Evolutionary conservation across 2,113 vertebrate species (phyloP).

Genomic region (Eidolon helvum): DNA sequence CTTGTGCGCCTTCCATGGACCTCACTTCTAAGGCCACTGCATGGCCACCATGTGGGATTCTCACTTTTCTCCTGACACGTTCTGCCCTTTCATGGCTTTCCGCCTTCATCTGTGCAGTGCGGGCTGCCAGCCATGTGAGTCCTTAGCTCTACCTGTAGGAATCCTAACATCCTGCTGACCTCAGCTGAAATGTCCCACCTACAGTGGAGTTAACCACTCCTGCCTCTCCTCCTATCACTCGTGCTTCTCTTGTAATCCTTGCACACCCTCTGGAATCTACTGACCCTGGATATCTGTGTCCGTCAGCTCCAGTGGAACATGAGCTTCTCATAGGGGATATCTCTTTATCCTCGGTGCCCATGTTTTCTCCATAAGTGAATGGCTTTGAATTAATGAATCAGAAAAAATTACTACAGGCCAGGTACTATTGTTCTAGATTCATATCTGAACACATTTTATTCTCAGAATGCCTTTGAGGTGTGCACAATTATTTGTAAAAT

Average conservation of each 20-base stretch:
- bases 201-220: not conserved
- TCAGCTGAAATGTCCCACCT: not conserved
- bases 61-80: not conserved
- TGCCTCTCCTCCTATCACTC: not conserved
- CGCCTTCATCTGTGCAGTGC: accelerated
- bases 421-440: not conserved
- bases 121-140: accelerated
- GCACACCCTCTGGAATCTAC: not conserved
- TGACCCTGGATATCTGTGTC: not conserved
- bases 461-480: not conserved
- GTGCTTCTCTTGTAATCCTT: not conserved
- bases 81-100: not conserved
- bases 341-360: not conserved
- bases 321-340: not conserved
- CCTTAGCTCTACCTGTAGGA: not conserved
- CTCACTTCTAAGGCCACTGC: not conserved
- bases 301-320: not conserved
- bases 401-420: not conserved
- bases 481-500: not conserved
- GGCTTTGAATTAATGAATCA: not conserved
- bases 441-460: not conserved
- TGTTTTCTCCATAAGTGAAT: not conserved
- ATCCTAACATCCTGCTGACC: not conserved
- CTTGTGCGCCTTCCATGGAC: not conserved
- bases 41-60: not conserved